These are phyloP conservation scores for Bombus pascuorum DNA, from an alignment of 1,140 invertebrate genomes.

Conservation along the genomic window DNA sequence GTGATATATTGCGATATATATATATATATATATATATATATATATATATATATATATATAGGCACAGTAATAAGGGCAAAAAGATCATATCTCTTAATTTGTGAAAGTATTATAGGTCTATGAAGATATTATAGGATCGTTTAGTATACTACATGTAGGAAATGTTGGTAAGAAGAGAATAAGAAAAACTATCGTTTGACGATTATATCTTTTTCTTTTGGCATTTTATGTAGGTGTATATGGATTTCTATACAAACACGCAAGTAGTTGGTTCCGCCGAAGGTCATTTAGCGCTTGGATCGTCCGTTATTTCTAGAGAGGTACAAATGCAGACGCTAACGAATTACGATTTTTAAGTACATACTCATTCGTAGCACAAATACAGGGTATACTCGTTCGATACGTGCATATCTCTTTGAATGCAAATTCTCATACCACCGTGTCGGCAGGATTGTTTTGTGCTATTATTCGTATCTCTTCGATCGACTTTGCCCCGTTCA, in stretches of 20 bases:
- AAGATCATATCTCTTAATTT: neutral
- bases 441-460: conserved; percentile 55
- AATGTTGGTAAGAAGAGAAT: neutral
- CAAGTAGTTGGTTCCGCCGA: conserved; percentile 76
- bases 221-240: conserved; percentile 73
- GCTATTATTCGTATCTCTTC: conserved; percentile 31
- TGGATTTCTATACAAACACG: conserved; percentile 78
- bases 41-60: no score
- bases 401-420: conserved; percentile 6
- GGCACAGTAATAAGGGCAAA: no score
- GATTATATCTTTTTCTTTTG: conserved; percentile 74
- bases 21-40: no score
- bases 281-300: conserved; percentile 68
- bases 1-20: no score
- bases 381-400: conserved; percentile 23
- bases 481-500: neutral
- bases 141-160: neutral
- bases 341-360: conserved; percentile 60
- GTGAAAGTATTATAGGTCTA: neutral
- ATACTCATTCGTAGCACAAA: conserved; percentile 60
- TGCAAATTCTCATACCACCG: conserved; percentile 25
- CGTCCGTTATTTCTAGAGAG: conserved; percentile 60
- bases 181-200: conserved; percentile 23
- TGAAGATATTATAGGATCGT: neutral
- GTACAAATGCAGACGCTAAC: conserved; percentile 64